phyloP scores from a whole-genome alignment of 1,140 invertebrate species.

The Lasaia peninsularis region DNA sequence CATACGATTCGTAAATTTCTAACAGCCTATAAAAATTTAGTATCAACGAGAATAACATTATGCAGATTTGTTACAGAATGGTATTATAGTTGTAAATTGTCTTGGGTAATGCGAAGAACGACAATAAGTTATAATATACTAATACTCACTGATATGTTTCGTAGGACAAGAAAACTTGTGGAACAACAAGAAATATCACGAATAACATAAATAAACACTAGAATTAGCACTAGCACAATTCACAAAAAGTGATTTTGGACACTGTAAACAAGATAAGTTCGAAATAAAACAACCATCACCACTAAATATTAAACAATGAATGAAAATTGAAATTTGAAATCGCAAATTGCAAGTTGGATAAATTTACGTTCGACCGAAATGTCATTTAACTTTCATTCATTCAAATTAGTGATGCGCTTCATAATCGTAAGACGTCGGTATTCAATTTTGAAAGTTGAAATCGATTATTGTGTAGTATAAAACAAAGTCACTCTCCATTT shows the following conservation, averaged over 20 bases:
- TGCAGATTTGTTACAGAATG: neutral
- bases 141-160: slow-evolving; percentile 28
- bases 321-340: slow-evolving; percentile 23
- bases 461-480: too few species aligned
- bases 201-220: slow-evolving; percentile 23
- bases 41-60: too few species aligned
- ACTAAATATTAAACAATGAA: slow-evolving; percentile 31
- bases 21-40: too few species aligned
- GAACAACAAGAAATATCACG: slow-evolving; percentile 21
- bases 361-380: slow-evolving; percentile 1
- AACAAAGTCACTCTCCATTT: too few species aligned
- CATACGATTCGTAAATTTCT: too few species aligned
- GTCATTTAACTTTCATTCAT: slow-evolving; percentile 6
- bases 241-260: slow-evolving; percentile 19
- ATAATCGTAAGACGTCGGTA: neutral
- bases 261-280: slow-evolving; percentile 30
- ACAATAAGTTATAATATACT: slow-evolving; percentile 10
- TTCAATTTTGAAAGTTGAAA: too few species aligned
- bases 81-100: neutral
- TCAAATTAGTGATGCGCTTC: neutral
- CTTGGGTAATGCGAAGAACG: neutral
- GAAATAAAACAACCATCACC: slow-evolving; percentile 29
- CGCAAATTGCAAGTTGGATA: slow-evolving; percentile 6
- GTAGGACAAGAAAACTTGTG: slow-evolving; percentile 2
- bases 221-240: slow-evolving; percentile 27